Conservation (phyloP, 1,140 invertebrate genomes). For the Atta cephalotes region DNA sequence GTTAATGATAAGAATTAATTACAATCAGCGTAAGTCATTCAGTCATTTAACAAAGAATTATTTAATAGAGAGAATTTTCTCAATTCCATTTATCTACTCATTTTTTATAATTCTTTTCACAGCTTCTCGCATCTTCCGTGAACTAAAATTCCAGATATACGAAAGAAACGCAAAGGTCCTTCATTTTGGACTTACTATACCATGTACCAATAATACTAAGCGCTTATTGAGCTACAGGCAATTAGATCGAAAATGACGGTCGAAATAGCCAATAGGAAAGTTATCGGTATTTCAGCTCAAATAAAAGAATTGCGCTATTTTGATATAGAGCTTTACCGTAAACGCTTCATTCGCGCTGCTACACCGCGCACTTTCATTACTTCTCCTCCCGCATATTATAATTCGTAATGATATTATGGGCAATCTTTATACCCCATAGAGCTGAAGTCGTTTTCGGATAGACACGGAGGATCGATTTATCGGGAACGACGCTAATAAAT, state of each 20-base stretch:
- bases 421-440: constrained; percentile 55
- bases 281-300: too few relatives aligned
- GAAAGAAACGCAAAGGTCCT: too few relatives aligned
- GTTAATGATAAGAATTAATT: neutral
- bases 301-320: too few relatives aligned
- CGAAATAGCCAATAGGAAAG: too few relatives aligned
- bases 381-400: constrained; percentile 16
- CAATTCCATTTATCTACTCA: too few relatives aligned
- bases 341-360: neutral
- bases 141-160: neutral
- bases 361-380: neutral
- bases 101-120: neutral
- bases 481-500: constrained; percentile 83
- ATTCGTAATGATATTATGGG: constrained; percentile 46
- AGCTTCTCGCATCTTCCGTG: neutral
- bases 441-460: constrained; percentile 65
- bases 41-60: neutral
- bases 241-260: too few relatives aligned
- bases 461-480: constrained; percentile 80
- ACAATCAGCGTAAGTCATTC: neutral
- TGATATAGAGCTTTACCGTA: too few relatives aligned
- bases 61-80: neutral
- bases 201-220: too few relatives aligned
- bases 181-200: too few relatives aligned
- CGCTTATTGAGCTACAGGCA: too few relatives aligned